Conservation (phyloP, 2,888 invertebrate genomes). For the Unio pictorum region DNA sequence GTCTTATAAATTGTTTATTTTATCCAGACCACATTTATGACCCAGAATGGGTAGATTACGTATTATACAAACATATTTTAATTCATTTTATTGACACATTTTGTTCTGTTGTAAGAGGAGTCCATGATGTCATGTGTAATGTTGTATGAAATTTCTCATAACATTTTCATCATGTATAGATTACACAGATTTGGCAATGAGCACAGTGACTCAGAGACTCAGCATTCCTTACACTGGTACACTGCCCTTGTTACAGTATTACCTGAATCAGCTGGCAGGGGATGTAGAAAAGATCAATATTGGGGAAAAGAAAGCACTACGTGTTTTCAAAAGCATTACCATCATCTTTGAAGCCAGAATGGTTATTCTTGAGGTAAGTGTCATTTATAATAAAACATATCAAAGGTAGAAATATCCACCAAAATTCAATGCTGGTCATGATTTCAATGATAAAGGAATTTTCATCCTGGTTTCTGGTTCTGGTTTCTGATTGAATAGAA, state of each 20-base stretch:
- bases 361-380: constrained; percentile 84
- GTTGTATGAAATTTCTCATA: too few species aligned
- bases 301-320: constrained; percentile 72
- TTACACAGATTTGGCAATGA: constrained; percentile 96
- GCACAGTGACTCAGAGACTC: constrained; percentile 92
- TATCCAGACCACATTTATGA: too few species aligned
- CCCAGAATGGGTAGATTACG: too few species aligned
- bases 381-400: background rate
- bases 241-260: constrained; percentile 74
- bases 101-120: too few species aligned
- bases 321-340: constrained; percentile 87
- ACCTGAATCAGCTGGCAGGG: constrained; percentile 71
- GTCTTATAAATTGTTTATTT: too few species aligned
- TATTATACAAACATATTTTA: too few species aligned
- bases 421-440: too few species aligned
- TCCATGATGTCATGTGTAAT: background rate
- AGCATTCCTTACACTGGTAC: constrained; percentile 90
- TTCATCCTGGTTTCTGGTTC: too few species aligned
- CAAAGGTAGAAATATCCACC: too few species aligned
- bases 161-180: constrained; percentile 74
- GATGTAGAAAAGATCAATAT: constrained; percentile 59
- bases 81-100: too few species aligned
- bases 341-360: constrained; percentile 86
- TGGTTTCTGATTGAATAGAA: too few species aligned
- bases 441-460: too few species aligned